Conservation (phyloP, 2,113 vertebrate genomes). For the Copsychus sechellarum region DNA sequence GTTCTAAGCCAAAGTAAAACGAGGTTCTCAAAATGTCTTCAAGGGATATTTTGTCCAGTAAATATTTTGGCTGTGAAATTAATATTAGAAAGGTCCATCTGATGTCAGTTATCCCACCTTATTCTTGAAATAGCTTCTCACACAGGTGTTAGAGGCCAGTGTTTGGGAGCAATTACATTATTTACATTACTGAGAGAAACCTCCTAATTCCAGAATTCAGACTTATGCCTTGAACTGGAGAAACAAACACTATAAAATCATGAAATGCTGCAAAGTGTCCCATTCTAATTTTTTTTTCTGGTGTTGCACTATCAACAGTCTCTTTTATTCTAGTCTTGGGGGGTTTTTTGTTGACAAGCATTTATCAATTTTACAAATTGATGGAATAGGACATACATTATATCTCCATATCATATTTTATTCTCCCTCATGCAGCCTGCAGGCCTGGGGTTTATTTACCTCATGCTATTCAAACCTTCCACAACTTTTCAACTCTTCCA, state of each 20-base stretch:
- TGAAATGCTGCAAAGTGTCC: not conserved
- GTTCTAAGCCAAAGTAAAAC: not conserved
- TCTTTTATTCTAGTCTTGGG: not conserved
- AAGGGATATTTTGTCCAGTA: not conserved
- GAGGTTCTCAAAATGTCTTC: not conserved
- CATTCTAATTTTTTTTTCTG: not conserved
- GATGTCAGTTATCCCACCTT: not conserved
- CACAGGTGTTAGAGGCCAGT: fast-evolving
- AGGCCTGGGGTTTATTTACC: not conserved
- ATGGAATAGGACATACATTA: not conserved
- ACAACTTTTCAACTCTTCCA: not conserved
- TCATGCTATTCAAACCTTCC: not conserved
- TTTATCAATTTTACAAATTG: not conserved
- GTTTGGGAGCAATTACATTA: fast-evolving
- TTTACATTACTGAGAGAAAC: not conserved
- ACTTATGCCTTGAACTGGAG: not conserved
- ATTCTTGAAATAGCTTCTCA: not conserved
- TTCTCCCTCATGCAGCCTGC: not conserved
- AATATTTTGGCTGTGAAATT: not conserved
- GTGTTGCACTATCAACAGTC: not conserved
- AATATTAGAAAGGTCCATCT: not conserved
- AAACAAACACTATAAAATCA: not conserved
- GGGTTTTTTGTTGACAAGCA: not conserved
- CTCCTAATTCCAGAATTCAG: not conserved
- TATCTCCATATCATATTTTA: not conserved